Evolutionary conservation across 1,140 invertebrate species (phyloP), one percentile per base, ranked within the genome.

Genomic region (Cylas formicarius): DNA sequence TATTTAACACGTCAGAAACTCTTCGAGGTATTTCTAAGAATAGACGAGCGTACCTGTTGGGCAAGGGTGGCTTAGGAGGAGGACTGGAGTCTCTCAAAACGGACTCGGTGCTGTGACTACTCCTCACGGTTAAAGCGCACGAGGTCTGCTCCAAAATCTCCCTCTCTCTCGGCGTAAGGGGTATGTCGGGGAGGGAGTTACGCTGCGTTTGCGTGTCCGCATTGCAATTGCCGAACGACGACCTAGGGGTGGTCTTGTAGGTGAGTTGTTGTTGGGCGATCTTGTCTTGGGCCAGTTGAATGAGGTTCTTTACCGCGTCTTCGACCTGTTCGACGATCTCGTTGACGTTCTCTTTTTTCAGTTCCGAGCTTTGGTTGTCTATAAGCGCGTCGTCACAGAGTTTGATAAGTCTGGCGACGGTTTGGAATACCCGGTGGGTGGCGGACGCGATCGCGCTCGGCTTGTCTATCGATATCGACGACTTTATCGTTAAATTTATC

Each of bases 381-480:
- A 92, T 70, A 50, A 93, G 68, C 26, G 88, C 84, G 63, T 90
- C 84, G 67, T 96, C 90, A 65, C 90, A 90, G 40, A 93, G 76
- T 58, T 86, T 82, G 48, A 96, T 82, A 39, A 96, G 73, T 35
- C 46, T 48, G 8, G 90, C 89, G 27, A 94, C 67, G 40, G 84
- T 83, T 55, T 86, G 82, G 60, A 91, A 91, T 17, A 94, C 81
- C 64, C 87, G 81, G 63, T 84, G 86, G 14, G 86, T 87, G 10
- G 87, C 85, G 17, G 85, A 87, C 44, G 76, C 68, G 53, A 86
- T 62, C 39, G 60, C 67, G 52, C 37, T 59, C 42, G 52, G 58
- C 7, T 33, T 54, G 26, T 66, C 61, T 4, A 53, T 59, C 44
- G 60, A 28, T 55, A 69, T 43, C 61, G 71, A 51, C 56, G 66